phyloP scores from a whole-genome alignment of 2,113 vertebrate species.

The Peromyscus californicus region DNA sequence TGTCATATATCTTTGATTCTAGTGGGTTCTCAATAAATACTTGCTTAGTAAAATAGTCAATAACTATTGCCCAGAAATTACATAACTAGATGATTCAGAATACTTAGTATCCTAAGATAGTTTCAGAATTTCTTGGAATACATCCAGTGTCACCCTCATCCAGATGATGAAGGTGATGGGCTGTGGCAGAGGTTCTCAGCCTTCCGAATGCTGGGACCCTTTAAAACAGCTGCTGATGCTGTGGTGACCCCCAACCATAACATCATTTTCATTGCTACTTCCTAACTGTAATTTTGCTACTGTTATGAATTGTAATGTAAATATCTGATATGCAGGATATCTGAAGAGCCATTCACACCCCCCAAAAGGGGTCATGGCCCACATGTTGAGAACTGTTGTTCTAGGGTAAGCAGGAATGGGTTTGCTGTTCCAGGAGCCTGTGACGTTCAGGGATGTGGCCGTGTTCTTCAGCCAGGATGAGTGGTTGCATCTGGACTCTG shows the following conservation, averaged over 20 bases:
- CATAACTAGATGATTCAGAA: background rate
- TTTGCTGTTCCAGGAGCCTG: slow-evolving; percentile 70
- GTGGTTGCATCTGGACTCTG: slow-evolving; percentile 71
- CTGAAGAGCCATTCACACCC: background rate
- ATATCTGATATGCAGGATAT: background rate
- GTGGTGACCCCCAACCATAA: background rate
- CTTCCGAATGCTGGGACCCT: background rate
- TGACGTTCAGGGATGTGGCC: slow-evolving; percentile 81
- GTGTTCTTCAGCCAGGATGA: slow-evolving; percentile 82
- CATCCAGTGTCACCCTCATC: background rate
- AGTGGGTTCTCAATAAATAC: background rate
- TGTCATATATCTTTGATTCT: slow-evolving; percentile 3
- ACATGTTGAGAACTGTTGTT: background rate
- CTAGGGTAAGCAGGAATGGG: background rate
- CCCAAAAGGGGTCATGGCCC: background rate
- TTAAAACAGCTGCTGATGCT: background rate
- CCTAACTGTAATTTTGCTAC: background rate
- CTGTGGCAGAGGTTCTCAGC: background rate
- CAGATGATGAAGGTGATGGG: background rate
- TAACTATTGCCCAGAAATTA: background rate
- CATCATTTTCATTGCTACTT: background rate
- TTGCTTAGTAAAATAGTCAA: slow-evolving; percentile 26
- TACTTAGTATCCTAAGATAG: background rate
- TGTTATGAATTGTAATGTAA: background rate
- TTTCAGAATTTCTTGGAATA: background rate